Evolutionary conservation across 1,140 invertebrate genomes (phyloP), one percentile per base, ranked within the genome.

Genomic region (Lasaia peninsularis): DNA sequence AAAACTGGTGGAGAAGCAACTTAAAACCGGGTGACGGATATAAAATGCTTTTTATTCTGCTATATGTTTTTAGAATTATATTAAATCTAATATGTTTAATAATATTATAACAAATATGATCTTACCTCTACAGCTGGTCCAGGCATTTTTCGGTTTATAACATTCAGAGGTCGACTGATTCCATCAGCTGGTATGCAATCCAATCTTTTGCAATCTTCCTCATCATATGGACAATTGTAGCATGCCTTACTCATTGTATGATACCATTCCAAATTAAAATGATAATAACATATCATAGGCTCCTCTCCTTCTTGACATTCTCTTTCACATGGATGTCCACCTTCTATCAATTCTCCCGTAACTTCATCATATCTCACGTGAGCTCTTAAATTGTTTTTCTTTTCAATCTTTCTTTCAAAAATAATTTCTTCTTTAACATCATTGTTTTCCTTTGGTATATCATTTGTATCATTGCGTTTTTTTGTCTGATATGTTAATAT

Each of bases 141-240:
- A 1, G 97, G 97, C 86, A 98, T 91, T 88, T 94, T 94, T 53
- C 96, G 92, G 87, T 98, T 98, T 3, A 97, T 92, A 0, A 95
- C 93, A 2, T 94, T 91, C 12, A 98, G 81, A 0, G 93, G 88
- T 62, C 96, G 90, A 20, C 91, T 90, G 5, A 94, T 87, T 0
- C 97, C 97, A 80, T 98, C 95, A 4, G 92, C 95, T 3, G 95
- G 89, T 52, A 98, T 91, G 73, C 97, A 98, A 69, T 98, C 94
- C 0, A 91, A 91, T 33, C 94, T 86, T 37, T 88, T 90, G 73
- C 97, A 98, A 74, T 98, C 95, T 0, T 92, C 92, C 0, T 85
- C 65, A 71, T 96, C 95, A 31, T 83, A 91, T 0, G 96, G 96
- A 77, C 97, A 98, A 67, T 95, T 88, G 69, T 92, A 96, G 72